Base-by-base conservation (phyloP, 2,888 invertebrate genomes). In the Leptinotarsa juncta region DNA sequence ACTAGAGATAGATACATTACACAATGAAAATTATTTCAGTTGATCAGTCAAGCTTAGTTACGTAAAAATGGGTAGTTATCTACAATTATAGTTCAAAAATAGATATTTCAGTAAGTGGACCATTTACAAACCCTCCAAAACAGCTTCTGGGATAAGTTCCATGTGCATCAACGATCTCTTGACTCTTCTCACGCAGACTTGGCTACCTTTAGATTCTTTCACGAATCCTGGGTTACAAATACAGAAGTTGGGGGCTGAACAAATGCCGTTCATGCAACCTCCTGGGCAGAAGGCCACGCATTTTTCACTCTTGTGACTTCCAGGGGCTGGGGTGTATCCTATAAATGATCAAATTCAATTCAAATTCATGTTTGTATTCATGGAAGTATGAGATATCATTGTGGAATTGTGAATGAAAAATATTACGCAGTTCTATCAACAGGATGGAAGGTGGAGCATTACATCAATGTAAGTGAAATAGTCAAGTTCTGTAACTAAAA, bases 201-300 rank as follows among this genome's bases (percentile, higher is more conserved):
- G 90, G n/a, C 91, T 90, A 2, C 92, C 92, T 81, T 92, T 93
- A 1, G 90, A 89, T 81, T 93, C 92, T 81, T 93, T 93, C 71
- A 89, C 86, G 84, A 89, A 95, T 1, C 95, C 95, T 0, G 90
- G 89, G 81, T 93, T 92, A 82, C 95, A 95, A 75, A 93, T 89
- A 83, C 95, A 95, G 82, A 92, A 90, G 85, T 94, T 92, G 0
- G 95, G 95, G 0, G 91, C 91, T 0, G 93, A 91, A 81, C 95
- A 95, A 23, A 90, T 89, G 0, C 94, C 95, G 83, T 95, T 95
- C 12, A 89, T 89, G 80, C 95, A 95, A 1, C 94, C 94, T n/a
- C 90, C 90, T 0, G 91, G 89, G 81, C 95, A 95, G 77, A 91
- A 87, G 3, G 91, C 89, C 12, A 89, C 84, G 80, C 91, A 91